These are phyloP conservation scores for Sinella curviseta DNA, from an alignment of 1,140 invertebrate species.

Conservation along the genomic window DNA sequence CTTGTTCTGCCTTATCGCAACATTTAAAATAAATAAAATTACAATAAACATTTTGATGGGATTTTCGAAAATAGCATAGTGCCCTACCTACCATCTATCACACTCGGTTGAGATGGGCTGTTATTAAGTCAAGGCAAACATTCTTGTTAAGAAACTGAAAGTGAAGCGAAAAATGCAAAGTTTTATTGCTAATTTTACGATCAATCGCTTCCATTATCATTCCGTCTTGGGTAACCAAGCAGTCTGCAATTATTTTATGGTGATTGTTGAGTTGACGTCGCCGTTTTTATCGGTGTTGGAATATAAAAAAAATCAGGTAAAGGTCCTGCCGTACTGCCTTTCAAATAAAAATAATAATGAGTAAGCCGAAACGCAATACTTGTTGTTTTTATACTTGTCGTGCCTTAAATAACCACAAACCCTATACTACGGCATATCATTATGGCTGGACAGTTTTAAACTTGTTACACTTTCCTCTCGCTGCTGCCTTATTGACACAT, in stretches of 20 bases:
- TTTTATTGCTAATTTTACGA: neutral
- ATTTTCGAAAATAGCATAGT: neutral
- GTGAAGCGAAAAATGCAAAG: too few relatives aligned
- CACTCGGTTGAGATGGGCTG: neutral
- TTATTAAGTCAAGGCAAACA: neutral
- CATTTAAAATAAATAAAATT: neutral
- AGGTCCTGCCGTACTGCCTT: neutral
- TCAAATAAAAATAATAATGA: neutral
- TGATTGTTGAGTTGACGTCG: neutral
- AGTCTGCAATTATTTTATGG: neutral
- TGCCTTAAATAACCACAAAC: neutral
- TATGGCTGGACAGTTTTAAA: neutral
- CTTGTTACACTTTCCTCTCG: neutral
- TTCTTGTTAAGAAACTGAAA: neutral
- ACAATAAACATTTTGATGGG: neutral
- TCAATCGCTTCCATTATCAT: neutral
- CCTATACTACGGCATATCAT: neutral
- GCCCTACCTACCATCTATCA: neutral
- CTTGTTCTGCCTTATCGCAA: too few relatives aligned
- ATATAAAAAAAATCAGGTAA: constrained; percentile 8
- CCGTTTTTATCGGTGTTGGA: neutral
- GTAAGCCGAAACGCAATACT: neutral
- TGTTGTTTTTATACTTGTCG: too few relatives aligned
- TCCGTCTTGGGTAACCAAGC: neutral
- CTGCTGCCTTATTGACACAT: neutral